A percentile compares a stretch with the other conserved stretches of the same genome.
Conservation (phyloP, 2,888 invertebrate genomes). For the Marronus borbonicus region DNA sequence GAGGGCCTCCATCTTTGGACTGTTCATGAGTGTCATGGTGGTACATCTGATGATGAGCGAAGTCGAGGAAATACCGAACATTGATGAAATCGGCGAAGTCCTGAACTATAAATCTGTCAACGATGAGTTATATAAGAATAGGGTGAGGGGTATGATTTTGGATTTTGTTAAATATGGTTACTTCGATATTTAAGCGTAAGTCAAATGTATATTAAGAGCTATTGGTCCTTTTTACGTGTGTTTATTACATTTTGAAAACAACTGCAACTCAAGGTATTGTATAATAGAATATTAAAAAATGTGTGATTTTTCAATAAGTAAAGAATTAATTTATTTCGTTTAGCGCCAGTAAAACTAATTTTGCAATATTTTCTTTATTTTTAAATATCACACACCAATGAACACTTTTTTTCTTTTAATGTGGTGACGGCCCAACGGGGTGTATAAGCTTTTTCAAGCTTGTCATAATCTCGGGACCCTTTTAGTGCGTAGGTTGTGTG, state of each 20-base stretch:
- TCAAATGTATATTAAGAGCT: background rate
- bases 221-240: background rate
- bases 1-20: conserved; percentile 59
- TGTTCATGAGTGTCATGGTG: conserved; percentile 57
- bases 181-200: conserved; percentile 27
- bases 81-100: conserved; percentile 47
- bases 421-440: too few relatives aligned
- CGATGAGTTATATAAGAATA: conserved; percentile 24
- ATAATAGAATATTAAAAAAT: too few relatives aligned
- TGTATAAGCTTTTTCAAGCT: too few relatives aligned
- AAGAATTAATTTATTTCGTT: too few relatives aligned
- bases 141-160: conserved; percentile 32
- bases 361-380: too few relatives aligned
- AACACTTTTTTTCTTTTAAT: too few relatives aligned
- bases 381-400: too few relatives aligned
- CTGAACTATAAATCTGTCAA: conserved; percentile 30
- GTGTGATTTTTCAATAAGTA: too few relatives aligned
- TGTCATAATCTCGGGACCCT: too few relatives aligned
- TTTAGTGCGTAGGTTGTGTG: too few relatives aligned
- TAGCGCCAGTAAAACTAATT: too few relatives aligned
- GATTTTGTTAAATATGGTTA: conserved; percentile 41
- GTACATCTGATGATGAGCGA: conserved; percentile 59
- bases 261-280: too few relatives aligned
- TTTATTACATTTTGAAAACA: background rate
- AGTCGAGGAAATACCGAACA: conserved; percentile 58